phyloP scores from a whole-genome alignment of 2,113 vertebrate species.

The Sialia sialis region DNA sequence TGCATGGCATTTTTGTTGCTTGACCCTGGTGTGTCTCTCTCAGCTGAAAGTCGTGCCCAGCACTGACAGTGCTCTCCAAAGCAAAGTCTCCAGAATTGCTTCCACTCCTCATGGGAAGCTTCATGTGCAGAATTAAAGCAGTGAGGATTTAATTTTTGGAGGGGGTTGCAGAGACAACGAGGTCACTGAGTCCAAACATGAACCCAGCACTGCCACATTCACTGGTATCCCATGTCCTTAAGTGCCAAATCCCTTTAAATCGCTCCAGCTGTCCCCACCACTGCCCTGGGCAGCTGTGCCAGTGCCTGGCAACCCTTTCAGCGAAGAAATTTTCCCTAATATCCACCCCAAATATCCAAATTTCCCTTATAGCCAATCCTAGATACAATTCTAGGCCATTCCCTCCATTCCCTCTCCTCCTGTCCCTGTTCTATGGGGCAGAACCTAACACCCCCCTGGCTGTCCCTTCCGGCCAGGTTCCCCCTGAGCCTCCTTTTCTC shows the following conservation, averaged over 20 bases:
- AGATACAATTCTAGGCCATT: rapidly evolving
- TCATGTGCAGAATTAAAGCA: no score
- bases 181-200: neutral
- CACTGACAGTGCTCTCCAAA: no score
- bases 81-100: no score
- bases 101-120: no score
- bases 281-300: neutral
- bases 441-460: rapidly evolving
- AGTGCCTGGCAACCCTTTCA: neutral
- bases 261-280: neutral
- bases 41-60: no score
- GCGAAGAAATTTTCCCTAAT: neutral
- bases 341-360: no score
- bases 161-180: no score
- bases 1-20: no score
- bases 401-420: neutral
- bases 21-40: no score
- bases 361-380: neutral
- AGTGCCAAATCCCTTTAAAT: neutral
- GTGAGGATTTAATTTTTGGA: no score
- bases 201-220: neutral
- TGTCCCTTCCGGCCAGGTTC: neutral
- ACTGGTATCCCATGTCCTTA: no score
- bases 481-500: neutral
- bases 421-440: neutral